Evolutionary conservation across 2,888 invertebrate genomes (phyloP).

Genomic region (Drosophila birchii): DNA sequence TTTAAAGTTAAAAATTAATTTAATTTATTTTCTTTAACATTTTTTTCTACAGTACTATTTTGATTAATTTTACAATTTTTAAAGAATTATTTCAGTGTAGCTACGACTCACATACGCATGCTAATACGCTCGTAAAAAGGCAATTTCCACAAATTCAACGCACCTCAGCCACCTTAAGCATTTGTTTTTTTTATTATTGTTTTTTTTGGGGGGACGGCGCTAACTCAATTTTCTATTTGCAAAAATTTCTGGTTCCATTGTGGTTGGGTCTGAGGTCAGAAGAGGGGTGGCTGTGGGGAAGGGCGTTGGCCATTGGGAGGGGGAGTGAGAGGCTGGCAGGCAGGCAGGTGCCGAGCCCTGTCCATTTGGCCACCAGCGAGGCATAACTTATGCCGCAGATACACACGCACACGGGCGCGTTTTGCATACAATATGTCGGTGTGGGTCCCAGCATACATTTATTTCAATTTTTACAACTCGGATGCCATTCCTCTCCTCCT

Average conservation of each 20-base stretch:
- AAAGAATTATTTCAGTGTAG: constrained; percentile 7
- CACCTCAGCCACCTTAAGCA: constrained; percentile 57
- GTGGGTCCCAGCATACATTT: constrained; percentile 73
- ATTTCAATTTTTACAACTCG: constrained; percentile 67
- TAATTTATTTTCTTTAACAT: no score
- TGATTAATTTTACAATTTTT: no score
- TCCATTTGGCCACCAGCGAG: constrained; percentile 45
- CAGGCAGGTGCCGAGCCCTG: constrained; percentile 49
- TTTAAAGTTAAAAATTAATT: background rate
- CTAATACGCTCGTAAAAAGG: constrained; percentile 82
- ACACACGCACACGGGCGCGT: constrained; percentile 30
- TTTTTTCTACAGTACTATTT: no score
- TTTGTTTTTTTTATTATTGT: constrained; percentile 48
- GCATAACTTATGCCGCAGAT: constrained; percentile 60
- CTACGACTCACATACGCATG: constrained; percentile 49
- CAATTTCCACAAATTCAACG: constrained; percentile 77
- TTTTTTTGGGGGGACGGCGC: constrained; percentile 29
- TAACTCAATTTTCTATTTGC: constrained; percentile 82
- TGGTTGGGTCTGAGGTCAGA: constrained; percentile 56
- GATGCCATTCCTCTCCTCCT: constrained; percentile 36
- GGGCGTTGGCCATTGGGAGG: background rate
- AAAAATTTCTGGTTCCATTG: constrained; percentile 53
- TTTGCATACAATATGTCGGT: constrained; percentile 49
- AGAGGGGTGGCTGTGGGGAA: constrained; percentile 18
- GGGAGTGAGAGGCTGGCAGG: constrained; percentile 38